Evolutionary conservation across 2,888 invertebrate genomes (phyloP).

Genomic region (Polydrusus tereticollis): DNA sequence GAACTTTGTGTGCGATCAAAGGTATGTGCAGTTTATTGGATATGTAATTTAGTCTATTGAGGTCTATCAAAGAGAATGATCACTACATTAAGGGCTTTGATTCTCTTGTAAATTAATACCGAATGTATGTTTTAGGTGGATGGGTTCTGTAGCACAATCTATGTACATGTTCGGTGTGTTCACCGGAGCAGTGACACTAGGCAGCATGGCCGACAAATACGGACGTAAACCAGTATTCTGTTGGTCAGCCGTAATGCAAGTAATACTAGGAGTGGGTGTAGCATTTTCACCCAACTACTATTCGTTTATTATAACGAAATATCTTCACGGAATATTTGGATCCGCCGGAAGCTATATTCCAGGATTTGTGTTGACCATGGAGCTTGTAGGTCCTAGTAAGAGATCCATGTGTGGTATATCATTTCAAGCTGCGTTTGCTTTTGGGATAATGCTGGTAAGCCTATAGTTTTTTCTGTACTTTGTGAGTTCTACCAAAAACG

Average conservation of each 20-base stretch:
- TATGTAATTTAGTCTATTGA: no score
- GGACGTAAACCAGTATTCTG: conserved; percentile 86
- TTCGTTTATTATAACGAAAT: conserved; percentile 77
- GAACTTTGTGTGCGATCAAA: conserved; percentile 80
- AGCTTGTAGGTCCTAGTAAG: conserved; percentile 84
- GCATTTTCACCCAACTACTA: conserved; percentile 85
- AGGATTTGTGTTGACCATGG: conserved; percentile 81
- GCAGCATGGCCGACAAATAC: conserved; percentile 81
- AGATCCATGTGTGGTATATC: conserved; percentile 85
- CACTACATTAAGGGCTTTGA: no score
- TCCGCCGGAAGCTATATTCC: conserved; percentile 81
- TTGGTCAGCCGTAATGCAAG: conserved; percentile 80
- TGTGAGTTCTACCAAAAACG: no score
- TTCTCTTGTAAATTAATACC: background rate
- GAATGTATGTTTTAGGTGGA: conserved; percentile 72
- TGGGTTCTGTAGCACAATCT: conserved; percentile 84
- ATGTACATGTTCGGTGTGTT: conserved; percentile 88
- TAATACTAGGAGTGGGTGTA: conserved; percentile 76
- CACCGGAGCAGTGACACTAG: conserved; percentile 81
- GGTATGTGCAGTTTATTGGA: no score
- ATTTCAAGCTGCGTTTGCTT: conserved; percentile 84
- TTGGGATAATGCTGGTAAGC: conserved; percentile 82
- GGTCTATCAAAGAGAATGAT: no score
- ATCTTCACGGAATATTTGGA: conserved; percentile 75
- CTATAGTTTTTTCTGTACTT: no score